Percentiles rank a stretch among this genome's conserved stretches.
Conservation (phyloP, 1,140 invertebrate genomes). For the Diuraphis noxia region DNA sequence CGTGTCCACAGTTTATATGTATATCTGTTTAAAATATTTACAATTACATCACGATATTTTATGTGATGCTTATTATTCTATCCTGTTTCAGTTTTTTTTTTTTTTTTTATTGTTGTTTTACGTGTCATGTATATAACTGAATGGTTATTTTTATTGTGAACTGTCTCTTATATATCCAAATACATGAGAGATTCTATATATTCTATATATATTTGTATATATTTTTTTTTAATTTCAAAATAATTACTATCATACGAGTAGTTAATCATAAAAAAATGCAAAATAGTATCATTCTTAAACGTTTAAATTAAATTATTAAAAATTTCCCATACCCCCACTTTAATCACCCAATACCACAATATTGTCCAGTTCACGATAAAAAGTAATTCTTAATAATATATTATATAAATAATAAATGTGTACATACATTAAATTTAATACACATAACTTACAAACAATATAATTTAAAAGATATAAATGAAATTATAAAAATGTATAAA, state of each 20-base stretch:
- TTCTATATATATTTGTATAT: too few species aligned
- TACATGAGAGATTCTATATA: neutral
- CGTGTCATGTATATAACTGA: neutral
- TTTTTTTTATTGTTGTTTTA: neutral
- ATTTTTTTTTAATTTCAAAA: neutral
- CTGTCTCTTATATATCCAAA: too few species aligned
- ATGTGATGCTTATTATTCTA: constrained; percentile 23
- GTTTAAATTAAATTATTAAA: neutral
- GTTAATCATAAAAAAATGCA: neutral
- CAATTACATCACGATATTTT: neutral
- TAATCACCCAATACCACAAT: neutral
- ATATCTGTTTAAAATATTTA: neutral
- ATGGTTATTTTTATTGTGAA: neutral
- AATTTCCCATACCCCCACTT: neutral
- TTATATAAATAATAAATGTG: constrained; percentile 6
- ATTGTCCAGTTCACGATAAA: neutral
- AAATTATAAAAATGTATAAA: neutral
- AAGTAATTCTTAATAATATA: neutral
- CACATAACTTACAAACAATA: neutral
- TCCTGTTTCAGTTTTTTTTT: neutral
- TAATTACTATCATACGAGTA: neutral
- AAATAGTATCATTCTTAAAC: neutral
- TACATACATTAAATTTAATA: neutral
- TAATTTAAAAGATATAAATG: neutral
- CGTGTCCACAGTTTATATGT: neutral